Conservation (phyloP, 2,113 vertebrate species). For the Alethe diademata region DNA sequence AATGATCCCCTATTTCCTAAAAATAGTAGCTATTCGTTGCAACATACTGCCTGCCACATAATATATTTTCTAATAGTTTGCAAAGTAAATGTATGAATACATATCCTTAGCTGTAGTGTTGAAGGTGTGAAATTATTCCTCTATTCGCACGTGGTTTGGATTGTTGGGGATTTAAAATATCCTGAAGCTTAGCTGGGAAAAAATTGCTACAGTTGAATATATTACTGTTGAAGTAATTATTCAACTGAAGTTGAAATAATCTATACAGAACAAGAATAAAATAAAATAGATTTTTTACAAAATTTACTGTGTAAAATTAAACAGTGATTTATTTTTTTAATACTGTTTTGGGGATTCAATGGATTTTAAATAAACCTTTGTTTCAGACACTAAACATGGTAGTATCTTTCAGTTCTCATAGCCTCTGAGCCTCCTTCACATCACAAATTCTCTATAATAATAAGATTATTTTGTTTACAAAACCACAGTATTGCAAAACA, state of each 20-base stretch:
- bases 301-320: conserved; percentile 2
- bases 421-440: conserved; percentile 46
- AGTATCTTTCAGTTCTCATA: conserved; percentile 34
- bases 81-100: conserved; percentile 63
- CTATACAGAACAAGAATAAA: conserved; percentile 14
- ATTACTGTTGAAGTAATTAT: background rate
- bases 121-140: conserved; percentile 71
- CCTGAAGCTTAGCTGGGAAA: conserved; percentile 20
- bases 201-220: background rate
- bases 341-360: background rate
- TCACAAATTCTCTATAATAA: conserved; percentile 67
- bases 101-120: conserved; percentile 22
- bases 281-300: background rate
- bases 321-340: background rate
- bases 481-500: conserved; percentile 67
- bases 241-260: conserved; percentile 21
- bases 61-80: conserved; percentile 52
- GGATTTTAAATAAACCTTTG: conserved; percentile 30
- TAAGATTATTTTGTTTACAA: conserved; percentile 72
- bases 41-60: conserved; percentile 10
- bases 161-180: conserved; percentile 53
- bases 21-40: conserved; percentile 3
- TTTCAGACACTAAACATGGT: background rate
- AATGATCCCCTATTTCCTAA: conserved; percentile 33
- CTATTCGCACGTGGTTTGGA: background rate